These are phyloP conservation scores for Wasmannia auropunctata DNA, from an alignment of 1,140 invertebrate species.

Conservation along the genomic window DNA sequence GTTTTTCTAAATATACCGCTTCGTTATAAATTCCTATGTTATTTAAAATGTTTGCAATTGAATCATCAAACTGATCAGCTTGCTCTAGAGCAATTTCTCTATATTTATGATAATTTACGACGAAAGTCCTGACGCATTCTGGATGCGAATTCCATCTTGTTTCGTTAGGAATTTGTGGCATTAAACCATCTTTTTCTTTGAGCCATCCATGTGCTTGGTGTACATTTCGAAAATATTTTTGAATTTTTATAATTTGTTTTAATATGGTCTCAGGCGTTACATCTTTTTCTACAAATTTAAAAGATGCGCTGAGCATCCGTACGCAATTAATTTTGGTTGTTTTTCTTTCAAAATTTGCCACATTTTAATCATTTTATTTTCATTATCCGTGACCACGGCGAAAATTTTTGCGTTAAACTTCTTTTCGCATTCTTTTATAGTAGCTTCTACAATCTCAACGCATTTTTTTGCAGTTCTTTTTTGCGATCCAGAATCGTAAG, in stretches of 20 bases:
- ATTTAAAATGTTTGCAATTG: neutral
- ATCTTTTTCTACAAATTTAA: neutral
- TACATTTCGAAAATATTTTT: neutral
- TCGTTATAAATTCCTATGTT: slow-evolving; percentile 1
- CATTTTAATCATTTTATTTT: no score
- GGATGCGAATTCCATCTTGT: neutral
- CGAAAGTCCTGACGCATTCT: neutral
- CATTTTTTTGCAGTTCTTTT: no score
- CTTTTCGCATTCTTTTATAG: neutral
- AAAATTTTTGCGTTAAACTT: neutral
- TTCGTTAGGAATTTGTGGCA: slow-evolving; percentile 1
- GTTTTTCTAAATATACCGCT: slow-evolving; percentile 2
- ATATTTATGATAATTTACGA: neutral
- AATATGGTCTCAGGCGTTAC: neutral
- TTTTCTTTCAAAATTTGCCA: no score
- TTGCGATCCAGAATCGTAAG: no score
- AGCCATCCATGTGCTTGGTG: neutral
- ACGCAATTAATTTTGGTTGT: no score
- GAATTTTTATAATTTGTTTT: neutral
- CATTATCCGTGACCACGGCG: neutral
- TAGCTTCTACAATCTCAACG: neutral
- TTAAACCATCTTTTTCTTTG: neutral
- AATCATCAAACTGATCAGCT: neutral
- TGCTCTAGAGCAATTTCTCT: slow-evolving; percentile 4
- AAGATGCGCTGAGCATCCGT: no score